phyloP scores from a whole-genome alignment of 2,888 invertebrate genomes.

The Heteromurus nitidus region DNA sequence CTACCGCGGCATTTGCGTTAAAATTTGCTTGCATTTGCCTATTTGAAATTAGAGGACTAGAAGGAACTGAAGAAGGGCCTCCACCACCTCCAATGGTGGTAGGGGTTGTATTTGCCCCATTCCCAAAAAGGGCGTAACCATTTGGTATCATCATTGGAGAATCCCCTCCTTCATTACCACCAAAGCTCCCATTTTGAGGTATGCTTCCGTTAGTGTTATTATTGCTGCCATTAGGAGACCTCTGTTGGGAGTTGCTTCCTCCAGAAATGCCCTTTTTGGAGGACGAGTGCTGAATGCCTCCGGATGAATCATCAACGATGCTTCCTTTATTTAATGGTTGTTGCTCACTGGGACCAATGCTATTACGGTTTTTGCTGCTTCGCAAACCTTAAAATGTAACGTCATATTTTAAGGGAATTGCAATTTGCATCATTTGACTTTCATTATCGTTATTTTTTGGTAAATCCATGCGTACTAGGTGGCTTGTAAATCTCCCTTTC shows the following conservation, averaged over 20 bases:
- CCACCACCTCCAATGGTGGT: conserved; percentile 21
- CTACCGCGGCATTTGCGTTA: conserved; percentile 17
- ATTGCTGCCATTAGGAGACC: too few species aligned
- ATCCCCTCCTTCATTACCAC: conserved; percentile 15
- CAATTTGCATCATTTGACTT: neutral
- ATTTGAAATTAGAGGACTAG: conserved; percentile 45
- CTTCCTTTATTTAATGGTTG: conserved; percentile 18
- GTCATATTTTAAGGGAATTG: neutral
- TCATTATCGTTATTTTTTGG: neutral
- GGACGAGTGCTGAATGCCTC: neutral
- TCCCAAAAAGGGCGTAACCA: conserved; percentile 48
- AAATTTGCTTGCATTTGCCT: conserved; percentile 42
- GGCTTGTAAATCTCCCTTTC: conserved; percentile 55
- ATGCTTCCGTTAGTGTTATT: neutral
- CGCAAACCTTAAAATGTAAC: conserved; percentile 32
- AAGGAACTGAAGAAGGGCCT: conserved; percentile 48
- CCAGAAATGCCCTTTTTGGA: too few species aligned
- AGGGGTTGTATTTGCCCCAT: too few species aligned
- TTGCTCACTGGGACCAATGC: conserved; percentile 38
- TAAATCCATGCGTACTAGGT: conserved; percentile 56
- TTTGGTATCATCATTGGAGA: conserved; percentile 7
- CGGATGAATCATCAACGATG: conserved; percentile 20
- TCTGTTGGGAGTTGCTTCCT: too few species aligned
- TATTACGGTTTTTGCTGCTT: conserved; percentile 51
- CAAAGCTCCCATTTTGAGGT: conserved; percentile 27